Evolutionary conservation across 2,797 vertebrate genomes (phyloP).

Genomic region (Molothrus aeneus): DNA sequence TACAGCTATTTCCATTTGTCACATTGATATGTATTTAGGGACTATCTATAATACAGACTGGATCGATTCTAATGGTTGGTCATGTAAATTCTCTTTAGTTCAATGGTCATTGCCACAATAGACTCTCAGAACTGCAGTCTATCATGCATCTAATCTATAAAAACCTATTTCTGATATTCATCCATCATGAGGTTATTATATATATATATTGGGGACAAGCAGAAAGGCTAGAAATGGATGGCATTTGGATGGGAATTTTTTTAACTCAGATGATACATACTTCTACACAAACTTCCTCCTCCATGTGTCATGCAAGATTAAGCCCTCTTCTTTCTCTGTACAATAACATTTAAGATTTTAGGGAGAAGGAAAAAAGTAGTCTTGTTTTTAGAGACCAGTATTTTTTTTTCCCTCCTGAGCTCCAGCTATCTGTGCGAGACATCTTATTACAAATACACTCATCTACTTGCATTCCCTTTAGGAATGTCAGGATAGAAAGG

Average conservation of each 20-base stretch:
- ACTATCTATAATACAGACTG: constrained; percentile 21
- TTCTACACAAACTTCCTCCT: neutral
- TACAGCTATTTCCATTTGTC: constrained; percentile 40
- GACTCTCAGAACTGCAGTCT: constrained; percentile 25
- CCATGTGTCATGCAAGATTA: neutral
- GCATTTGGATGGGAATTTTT: neutral
- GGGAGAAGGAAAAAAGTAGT: neutral
- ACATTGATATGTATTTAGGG: constrained; percentile 36
- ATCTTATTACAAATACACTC: neutral
- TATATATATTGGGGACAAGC: neutral
- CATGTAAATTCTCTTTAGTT: constrained; percentile 48
- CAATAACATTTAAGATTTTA: neutral
- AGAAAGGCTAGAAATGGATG: neutral
- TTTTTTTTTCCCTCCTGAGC: neutral
- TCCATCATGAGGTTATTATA: neutral
- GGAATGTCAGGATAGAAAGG: neutral
- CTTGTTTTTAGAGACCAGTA: neutral
- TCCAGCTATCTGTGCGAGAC: neutral
- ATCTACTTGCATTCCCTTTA: neutral
- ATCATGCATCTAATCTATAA: neutral
- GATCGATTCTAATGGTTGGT: constrained; percentile 26
- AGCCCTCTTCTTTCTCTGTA: neutral
- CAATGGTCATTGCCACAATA: constrained; percentile 19
- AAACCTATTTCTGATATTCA: constrained; percentile 12
- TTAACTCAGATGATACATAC: neutral